Percentiles rank a stretch among this genome's conserved stretches.
These are phyloP conservation scores for Axea sp. DNA, from an alignment of 2,888 invertebrate species.

Conservation along the genomic window DNA sequence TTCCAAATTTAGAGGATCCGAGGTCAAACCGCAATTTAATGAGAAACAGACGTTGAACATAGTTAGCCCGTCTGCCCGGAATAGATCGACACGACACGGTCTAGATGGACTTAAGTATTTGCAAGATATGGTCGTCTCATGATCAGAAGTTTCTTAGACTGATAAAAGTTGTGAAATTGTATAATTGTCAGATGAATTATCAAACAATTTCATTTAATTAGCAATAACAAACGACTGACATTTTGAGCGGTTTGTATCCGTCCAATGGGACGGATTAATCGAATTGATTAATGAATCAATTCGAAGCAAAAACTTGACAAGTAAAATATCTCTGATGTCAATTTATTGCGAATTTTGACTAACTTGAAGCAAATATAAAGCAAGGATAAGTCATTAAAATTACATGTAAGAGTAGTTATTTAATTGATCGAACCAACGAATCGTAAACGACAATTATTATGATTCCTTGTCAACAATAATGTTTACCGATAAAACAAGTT, in stretches of 20 bases:
- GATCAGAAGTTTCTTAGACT: slow-evolving; percentile 23
- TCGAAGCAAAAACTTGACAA: too few species aligned
- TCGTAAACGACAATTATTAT: background rate
- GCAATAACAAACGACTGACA: slow-evolving; percentile 8
- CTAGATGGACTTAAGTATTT: slow-evolving; percentile 32
- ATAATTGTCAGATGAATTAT: slow-evolving; percentile 37
- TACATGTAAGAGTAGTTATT: too few species aligned
- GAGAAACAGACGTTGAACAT: slow-evolving; percentile 78
- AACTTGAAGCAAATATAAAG: too few species aligned
- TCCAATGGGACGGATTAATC: too few species aligned
- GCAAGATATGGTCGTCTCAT: slow-evolving; percentile 18
- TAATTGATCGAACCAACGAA: too few species aligned
- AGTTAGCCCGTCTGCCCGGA: slow-evolving; percentile 74
- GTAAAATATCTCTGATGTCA: too few species aligned
- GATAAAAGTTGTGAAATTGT: slow-evolving; percentile 11
- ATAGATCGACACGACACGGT: slow-evolving; percentile 73
- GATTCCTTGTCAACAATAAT: slow-evolving; percentile 21
- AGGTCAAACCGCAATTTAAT: slow-evolving; percentile 78
- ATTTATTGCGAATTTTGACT: too few species aligned
- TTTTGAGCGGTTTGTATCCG: too few species aligned
- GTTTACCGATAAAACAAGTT: slow-evolving; percentile 8
- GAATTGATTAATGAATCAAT: too few species aligned
- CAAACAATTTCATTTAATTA: slow-evolving; percentile 24
- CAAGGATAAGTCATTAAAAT: too few species aligned
- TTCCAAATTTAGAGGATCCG: slow-evolving; percentile 78